Evolutionary conservation across 2,888 invertebrate species (phyloP).

Genomic region (Trissolcus brochymenae): DNA sequence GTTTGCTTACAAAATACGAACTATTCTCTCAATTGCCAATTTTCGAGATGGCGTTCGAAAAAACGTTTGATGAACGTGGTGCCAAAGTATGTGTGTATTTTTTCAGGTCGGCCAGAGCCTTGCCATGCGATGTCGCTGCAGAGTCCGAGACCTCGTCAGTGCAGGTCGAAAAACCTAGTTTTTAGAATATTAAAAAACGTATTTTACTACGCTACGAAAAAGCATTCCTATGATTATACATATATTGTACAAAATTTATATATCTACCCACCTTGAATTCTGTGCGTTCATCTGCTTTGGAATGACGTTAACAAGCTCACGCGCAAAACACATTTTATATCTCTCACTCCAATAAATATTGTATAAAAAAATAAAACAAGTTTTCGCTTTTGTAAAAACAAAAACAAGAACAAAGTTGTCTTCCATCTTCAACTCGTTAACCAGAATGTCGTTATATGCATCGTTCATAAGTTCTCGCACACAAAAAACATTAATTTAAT

Average conservation of each 20-base stretch:
- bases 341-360: conserved; percentile 17
- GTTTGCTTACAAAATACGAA: too few species aligned
- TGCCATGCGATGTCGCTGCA: conserved; percentile 77
- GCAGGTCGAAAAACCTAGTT: conserved; percentile 81
- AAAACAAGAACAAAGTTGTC: too few species aligned
- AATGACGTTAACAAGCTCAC: conserved; percentile 69
- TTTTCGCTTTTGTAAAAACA: conserved; percentile 40
- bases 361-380: conserved; percentile 5
- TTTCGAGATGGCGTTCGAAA: too few species aligned
- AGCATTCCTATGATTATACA: conserved; percentile 49
- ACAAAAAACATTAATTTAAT: too few species aligned
- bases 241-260: conserved; percentile 55
- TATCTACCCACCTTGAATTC: conserved; percentile 64
- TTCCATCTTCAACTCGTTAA: too few species aligned
- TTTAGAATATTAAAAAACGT: conserved; percentile 61
- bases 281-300: conserved; percentile 73
- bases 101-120: conserved; percentile 74
- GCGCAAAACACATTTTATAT: conserved; percentile 52
- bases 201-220: conserved; percentile 39
- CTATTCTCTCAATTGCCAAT: too few species aligned
- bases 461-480: too few species aligned
- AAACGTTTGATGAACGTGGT: conserved; percentile 1
- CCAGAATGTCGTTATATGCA: too few species aligned
- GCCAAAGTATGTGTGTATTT: conserved; percentile 69
- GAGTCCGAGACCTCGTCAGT: conserved; percentile 85